Conservation (phyloP, 2,888 invertebrate genomes). For the Malthinus seriepunctatus region DNA sequence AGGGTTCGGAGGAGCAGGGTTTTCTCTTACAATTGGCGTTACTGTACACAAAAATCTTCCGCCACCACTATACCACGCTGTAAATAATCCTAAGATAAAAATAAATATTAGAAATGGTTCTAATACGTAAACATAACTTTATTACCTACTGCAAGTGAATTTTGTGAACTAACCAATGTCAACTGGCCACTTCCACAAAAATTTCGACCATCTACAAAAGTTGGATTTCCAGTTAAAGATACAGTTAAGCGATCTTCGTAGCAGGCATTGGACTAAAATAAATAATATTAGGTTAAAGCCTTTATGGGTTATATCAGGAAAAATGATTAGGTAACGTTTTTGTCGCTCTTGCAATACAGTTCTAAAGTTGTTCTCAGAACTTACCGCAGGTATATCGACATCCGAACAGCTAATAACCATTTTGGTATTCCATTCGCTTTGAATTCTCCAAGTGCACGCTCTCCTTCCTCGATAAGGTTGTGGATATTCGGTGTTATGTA, state of each 20-base stretch:
- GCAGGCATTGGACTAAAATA: slow-evolving; percentile 56
- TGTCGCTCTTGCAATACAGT: no score
- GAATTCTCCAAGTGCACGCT: slow-evolving; percentile 59
- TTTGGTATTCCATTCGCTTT: slow-evolving; percentile 53
- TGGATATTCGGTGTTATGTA: slow-evolving; percentile 59
- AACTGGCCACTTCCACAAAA: slow-evolving; percentile 61
- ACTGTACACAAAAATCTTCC: slow-evolving; percentile 59
- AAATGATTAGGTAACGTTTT: no score
- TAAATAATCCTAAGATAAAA: slow-evolving; percentile 50
- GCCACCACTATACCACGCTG: slow-evolving; percentile 47
- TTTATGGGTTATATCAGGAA: no score
- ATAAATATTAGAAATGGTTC: no score
- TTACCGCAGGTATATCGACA: slow-evolving; percentile 58
- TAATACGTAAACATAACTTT: neutral
- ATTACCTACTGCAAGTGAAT: slow-evolving; percentile 45
- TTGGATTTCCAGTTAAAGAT: slow-evolving; percentile 57
- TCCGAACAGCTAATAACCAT: slow-evolving; percentile 57
- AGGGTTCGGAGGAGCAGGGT: slow-evolving; percentile 33
- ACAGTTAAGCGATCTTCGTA: slow-evolving; percentile 56
- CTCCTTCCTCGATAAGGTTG: slow-evolving; percentile 47
- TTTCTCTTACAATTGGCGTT: slow-evolving; percentile 37
- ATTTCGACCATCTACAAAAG: slow-evolving; percentile 53
- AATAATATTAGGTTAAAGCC: neutral
- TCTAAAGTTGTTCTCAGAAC: slow-evolving; percentile 20
- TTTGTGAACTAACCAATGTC: slow-evolving; percentile 41